Percentiles rank a stretch among this genome's conserved stretches.
These are phyloP conservation scores for Gobio gobio DNA, from an alignment of 2,113 vertebrate genomes.

Conservation along the genomic window DNA sequence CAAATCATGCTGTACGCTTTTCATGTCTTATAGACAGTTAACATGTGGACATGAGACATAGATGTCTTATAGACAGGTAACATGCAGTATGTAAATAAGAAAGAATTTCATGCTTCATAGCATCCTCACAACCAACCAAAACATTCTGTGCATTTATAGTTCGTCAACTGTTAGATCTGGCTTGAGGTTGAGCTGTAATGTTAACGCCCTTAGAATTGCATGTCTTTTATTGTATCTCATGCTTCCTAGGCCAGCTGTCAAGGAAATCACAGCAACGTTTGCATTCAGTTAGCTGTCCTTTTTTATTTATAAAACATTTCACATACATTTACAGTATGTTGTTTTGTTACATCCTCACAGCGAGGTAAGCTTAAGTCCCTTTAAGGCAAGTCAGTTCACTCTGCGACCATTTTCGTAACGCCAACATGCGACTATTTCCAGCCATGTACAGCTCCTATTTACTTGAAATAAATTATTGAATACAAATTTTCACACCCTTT, in stretches of 20 bases:
- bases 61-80: constrained; percentile 4
- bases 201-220: constrained; percentile 11
- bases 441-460: too few relatives aligned
- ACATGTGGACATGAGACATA: constrained; percentile 7
- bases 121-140: background rate
- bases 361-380: background rate
- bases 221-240: constrained; percentile 1
- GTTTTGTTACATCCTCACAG: background rate
- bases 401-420: too few relatives aligned
- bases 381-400: background rate
- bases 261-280: constrained; percentile 9
- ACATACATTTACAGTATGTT: background rate
- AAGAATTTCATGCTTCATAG: background rate
- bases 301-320: background rate
- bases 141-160: background rate
- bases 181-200: constrained; percentile 13
- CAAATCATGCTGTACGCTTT: background rate
- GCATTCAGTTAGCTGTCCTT: background rate
- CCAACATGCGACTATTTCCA: too few relatives aligned
- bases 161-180: background rate
- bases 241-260: background rate
- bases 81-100: constrained; percentile 39
- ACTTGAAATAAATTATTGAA: too few relatives aligned
- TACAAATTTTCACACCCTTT: too few relatives aligned
- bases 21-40: constrained; percentile 9